Evolutionary conservation across 1,140 invertebrate genomes (phyloP).

Genomic region (Scaptodrosophila lebanonensis): DNA sequence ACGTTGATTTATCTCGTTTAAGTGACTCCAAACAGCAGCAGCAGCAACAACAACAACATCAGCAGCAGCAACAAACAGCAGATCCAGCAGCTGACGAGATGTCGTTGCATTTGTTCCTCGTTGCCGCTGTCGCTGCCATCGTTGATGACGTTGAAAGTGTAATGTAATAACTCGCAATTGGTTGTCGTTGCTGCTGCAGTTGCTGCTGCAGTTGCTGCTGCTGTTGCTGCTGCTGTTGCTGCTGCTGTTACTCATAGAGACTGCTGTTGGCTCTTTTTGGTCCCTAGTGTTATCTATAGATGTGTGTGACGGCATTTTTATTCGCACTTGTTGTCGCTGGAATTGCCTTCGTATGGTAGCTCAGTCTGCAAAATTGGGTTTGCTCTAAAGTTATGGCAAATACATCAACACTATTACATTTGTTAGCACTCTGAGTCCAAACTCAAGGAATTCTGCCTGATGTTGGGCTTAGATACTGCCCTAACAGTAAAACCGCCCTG

Average conservation of each 20-base stretch:
- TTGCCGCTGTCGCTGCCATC: not conserved
- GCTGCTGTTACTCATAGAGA: slow-evolving; percentile 20
- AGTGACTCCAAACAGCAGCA: slow-evolving; percentile 59
- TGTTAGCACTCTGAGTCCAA: too few species aligned
- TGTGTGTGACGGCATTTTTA: slow-evolving; percentile 14
- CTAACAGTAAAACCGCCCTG: too few species aligned
- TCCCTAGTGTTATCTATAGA: slow-evolving; percentile 43
- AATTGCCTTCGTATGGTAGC: too few species aligned
- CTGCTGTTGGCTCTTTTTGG: slow-evolving; percentile 23
- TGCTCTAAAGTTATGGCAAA: too few species aligned
- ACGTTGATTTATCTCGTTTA: slow-evolving; percentile 75
- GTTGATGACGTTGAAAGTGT: slow-evolving; percentile 52
- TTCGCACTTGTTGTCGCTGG: too few species aligned
- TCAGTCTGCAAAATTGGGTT: too few species aligned
- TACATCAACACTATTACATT: too few species aligned
- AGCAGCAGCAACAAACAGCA: slow-evolving; percentile 6
- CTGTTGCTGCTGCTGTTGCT: slow-evolving; percentile 17
- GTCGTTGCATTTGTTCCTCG: too few species aligned
- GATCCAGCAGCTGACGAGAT: slow-evolving; percentile 2
- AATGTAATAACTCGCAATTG: slow-evolving; percentile 62
- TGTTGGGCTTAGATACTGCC: too few species aligned
- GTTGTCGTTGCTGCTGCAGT: slow-evolving; percentile 6
- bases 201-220: slow-evolving; percentile 22
- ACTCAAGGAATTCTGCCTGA: too few species aligned
- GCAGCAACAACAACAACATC: slow-evolving; percentile 19